phyloP scores from a whole-genome alignment of 2,113 vertebrate genomes.

The Semnopithecus entellus region DNA sequence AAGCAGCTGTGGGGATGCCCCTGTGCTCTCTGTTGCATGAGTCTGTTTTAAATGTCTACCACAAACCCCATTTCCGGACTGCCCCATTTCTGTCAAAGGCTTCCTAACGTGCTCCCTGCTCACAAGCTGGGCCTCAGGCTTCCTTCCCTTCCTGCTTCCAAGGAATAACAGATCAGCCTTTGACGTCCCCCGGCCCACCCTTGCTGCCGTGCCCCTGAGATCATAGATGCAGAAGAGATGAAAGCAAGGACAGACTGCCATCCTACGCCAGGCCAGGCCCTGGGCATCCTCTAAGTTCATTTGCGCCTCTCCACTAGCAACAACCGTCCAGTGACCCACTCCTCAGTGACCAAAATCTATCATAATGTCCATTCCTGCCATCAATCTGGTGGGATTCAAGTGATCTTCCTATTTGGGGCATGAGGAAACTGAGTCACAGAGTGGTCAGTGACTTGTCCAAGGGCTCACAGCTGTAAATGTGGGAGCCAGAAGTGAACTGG shows the following conservation, averaged over 20 bases:
- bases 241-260: accelerated
- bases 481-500: background rate
- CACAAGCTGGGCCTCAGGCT: background rate
- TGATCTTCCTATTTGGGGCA: background rate
- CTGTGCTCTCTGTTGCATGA: background rate
- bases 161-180: background rate
- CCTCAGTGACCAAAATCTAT: background rate
- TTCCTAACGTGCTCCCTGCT: background rate
- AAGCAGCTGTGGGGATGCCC: background rate
- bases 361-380: background rate
- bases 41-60: background rate
- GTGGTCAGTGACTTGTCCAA: background rate
- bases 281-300: no score
- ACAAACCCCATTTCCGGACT: background rate
- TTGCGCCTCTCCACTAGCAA: background rate
- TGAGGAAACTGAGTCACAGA: background rate
- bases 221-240: background rate
- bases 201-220: accelerated
- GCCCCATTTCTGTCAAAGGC: conserved; percentile 2
- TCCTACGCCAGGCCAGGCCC: background rate
- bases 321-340: background rate
- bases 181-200: accelerated
- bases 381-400: background rate
- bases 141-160: background rate
- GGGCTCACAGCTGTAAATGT: background rate